Percentiles rank a stretch among this genome's conserved stretches.
These are phyloP conservation scores for Helostoma temminkii DNA, from an alignment of 2,797 vertebrate genomes.

Conservation along the genomic window DNA sequence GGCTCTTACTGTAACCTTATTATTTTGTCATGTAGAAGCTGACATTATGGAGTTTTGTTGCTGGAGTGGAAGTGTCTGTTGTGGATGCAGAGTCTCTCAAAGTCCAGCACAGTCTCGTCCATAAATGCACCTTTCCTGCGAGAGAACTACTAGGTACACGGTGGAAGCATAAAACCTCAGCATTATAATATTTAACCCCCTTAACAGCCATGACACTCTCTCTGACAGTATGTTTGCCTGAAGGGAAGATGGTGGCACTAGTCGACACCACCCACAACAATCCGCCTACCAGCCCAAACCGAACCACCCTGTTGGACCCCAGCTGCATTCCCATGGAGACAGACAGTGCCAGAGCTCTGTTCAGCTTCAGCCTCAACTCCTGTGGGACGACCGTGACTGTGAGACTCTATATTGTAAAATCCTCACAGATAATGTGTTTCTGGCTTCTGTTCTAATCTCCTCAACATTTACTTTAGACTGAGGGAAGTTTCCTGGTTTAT, in stretches of 20 bases:
- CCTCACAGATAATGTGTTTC: fast-evolving
- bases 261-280: conserved; percentile 78
- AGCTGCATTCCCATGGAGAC: conserved; percentile 78
- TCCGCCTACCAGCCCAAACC: conserved; percentile 78
- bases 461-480: conserved; percentile 59
- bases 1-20: not conserved
- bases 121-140: conserved; percentile 78
- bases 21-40: conserved; percentile 58
- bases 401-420: conserved; percentile 6
- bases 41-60: conserved; percentile 62
- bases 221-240: conserved; percentile 79
- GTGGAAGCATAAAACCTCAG: not conserved
- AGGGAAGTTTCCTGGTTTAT: conserved; percentile 81
- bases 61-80: conserved; percentile 74
- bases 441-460: not conserved
- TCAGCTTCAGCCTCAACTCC: conserved; percentile 80
- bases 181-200: not conserved
- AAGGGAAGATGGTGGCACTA: conserved; percentile 76
- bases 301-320: conserved; percentile 79
- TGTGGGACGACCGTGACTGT: conserved; percentile 80
- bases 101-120: conserved; percentile 67
- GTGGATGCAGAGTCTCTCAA: conserved; percentile 75
- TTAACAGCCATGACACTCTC: not conserved
- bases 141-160: conserved; percentile 76
- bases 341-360: conserved; percentile 77